A percentile compares a stretch with the other conserved stretches of the same genome.
Evolutionary conservation across 1,140 invertebrate genomes (phyloP).

Genomic region (Batillaria attramentaria): DNA sequence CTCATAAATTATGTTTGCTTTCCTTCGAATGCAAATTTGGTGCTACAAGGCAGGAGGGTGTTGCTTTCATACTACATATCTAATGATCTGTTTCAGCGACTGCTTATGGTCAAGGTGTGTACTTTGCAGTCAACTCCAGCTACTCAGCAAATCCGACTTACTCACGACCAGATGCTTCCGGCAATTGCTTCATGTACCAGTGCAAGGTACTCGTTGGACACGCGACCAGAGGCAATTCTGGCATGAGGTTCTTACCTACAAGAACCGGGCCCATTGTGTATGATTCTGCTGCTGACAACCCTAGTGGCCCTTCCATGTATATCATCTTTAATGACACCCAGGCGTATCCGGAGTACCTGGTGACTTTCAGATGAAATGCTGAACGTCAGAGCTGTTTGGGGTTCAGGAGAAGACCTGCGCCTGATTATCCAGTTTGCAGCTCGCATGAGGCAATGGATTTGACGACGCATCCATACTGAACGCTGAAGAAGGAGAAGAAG

Average conservation of each 20-base stretch:
- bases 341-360: conserved; percentile 56
- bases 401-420: too few species aligned
- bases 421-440: too few species aligned
- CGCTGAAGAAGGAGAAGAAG: too few species aligned
- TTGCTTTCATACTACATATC: too few species aligned
- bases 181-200: conserved; percentile 25
- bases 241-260: conserved; percentile 14
- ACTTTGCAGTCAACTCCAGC: conserved; percentile 20
- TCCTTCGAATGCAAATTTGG: too few species aligned
- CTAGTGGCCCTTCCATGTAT: conserved; percentile 30
- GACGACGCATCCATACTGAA: too few species aligned
- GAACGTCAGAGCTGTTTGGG: too few species aligned
- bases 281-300: conserved; percentile 41
- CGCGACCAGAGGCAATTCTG: not conserved
- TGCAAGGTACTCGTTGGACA: conserved; percentile 35
- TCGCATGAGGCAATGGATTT: too few species aligned
- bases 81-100: conserved; percentile 13
- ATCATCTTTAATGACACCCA: conserved; percentile 57
- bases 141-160: conserved; percentile 34
- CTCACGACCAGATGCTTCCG: conserved; percentile 20
- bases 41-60: too few species aligned
- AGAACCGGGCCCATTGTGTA: conserved; percentile 31
- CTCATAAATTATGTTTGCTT: too few species aligned
- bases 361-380: too few species aligned
- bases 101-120: conserved; percentile 1